Evolutionary conservation across 1,140 invertebrate genomes (phyloP), one percentile per base, ranked within the genome.

Genomic region (Xylocopa sonorina): DNA sequence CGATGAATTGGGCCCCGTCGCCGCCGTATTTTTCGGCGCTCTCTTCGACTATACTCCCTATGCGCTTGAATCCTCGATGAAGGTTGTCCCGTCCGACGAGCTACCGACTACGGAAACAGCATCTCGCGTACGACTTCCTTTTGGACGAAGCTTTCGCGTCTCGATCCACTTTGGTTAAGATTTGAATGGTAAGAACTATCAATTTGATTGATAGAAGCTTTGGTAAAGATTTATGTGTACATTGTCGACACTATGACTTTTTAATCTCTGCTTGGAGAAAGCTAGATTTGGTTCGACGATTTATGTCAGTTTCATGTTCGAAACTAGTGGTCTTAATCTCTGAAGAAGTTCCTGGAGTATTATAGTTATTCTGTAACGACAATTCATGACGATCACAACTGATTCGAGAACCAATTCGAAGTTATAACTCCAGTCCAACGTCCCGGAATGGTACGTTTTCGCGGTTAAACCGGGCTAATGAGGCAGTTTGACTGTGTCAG

Each of bases 381-480:
- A 6, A 27, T 34, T 21, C 12, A 1, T 7, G 18, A n/a, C 27
- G 53, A 58, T 46, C 16, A 27, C 24, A 32, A 32, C 27, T 16
- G 4, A 46, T 62, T 79, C 57, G 46, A 64, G 69, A 79, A 46
- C 21, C 68, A 55, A 48, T 34, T 38, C 58, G 27, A 29, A 38
- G 46, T n/a, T n/a, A n/a, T n/a, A 27, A 21, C 46, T 24, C 48
- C 50, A 24, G 38, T 64, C 46, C 24, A 14, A 46, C 43, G 68
- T 78, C 82, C 43, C 57, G 38, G 29, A 74, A 79, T 57, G 78
- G 63, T 80, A 53, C 73, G 78, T 57, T 81, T 93, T 89, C 80
- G 86, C 88, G 87, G 88, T 88, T 92, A 90, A 91, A 89, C 88
- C 87, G 81, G 86, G 90, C 91, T 93, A 93, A 93, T 92, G 92